These are phyloP conservation scores for Capra hircus DNA, from an alignment of 2,113 vertebrate species.

Conservation along the genomic window DNA sequence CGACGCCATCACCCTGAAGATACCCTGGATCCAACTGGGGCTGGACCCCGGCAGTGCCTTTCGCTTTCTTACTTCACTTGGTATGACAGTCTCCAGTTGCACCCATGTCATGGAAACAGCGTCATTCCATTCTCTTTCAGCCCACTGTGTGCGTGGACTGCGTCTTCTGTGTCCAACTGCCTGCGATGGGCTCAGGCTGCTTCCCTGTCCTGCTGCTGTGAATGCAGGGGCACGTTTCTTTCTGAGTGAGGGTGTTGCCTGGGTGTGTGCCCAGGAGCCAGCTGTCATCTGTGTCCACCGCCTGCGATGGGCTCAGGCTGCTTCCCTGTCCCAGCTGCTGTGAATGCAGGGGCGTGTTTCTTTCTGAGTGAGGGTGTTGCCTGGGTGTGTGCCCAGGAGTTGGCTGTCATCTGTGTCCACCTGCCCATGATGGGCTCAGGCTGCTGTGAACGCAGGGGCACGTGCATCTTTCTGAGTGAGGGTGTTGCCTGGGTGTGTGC, in stretches of 20 bases:
- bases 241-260: neutral
- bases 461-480: too few species aligned
- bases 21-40: too few species aligned
- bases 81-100: neutral
- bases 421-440: too few species aligned
- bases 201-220: neutral
- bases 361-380: too few species aligned
- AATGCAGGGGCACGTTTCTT: too few species aligned
- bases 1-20: too few species aligned
- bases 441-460: neutral
- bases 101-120: neutral
- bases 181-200: neutral
- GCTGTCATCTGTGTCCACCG: rapidly evolving
- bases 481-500: too few species aligned
- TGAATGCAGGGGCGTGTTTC: too few species aligned
- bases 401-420: too few species aligned
- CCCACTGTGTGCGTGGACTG: neutral
- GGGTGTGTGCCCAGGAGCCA: neutral
- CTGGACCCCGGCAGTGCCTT: neutral
- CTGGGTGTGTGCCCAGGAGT: too few species aligned
- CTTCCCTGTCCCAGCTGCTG: too few species aligned
- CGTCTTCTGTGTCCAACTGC: neutral
- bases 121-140: neutral
- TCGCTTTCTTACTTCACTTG: neutral
- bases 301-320: too few species aligned